Conservation (phyloP, 2,888 invertebrate genomes). For the Pristionchus mayeri region DNA sequence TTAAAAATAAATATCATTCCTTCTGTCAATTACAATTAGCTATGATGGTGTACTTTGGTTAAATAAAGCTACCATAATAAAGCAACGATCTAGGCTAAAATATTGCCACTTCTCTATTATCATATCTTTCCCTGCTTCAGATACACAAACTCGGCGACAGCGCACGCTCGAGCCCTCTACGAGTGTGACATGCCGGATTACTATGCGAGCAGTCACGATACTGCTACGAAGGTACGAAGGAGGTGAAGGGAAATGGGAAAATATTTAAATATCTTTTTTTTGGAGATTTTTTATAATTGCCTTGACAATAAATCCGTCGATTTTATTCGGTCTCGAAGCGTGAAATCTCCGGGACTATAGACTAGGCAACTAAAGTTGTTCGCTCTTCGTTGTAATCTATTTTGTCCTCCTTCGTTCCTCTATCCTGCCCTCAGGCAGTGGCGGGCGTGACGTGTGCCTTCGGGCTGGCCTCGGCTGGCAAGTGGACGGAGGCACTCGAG, state of each 20-base stretch:
- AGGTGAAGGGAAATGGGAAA: not conserved
- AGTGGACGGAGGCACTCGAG: constrained; percentile 3
- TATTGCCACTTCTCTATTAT: too few relatives aligned
- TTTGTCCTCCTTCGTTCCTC: not conserved
- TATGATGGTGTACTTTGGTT: too few relatives aligned
- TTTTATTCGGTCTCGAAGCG: too few relatives aligned
- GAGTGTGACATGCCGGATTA: constrained; percentile 37
- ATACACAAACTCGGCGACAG: not conserved
- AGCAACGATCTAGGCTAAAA: too few relatives aligned
- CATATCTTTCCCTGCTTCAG: too few relatives aligned
- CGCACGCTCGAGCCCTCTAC: constrained; percentile 33
- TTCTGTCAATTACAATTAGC: too few relatives aligned
- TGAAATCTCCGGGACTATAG: too few relatives aligned
- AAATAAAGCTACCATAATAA: too few relatives aligned
- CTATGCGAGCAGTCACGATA: constrained; percentile 23
- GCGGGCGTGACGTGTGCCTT: constrained; percentile 27
- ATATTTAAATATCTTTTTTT: too few relatives aligned
- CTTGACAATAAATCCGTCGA: not conserved
- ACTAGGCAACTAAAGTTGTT: too few relatives aligned
- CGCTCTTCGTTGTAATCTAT: too few relatives aligned
- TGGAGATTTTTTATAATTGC: not conserved
- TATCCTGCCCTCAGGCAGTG: constrained; percentile 9
- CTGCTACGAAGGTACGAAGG: not conserved
- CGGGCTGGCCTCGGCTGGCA: not conserved
- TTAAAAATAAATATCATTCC: too few relatives aligned